These are phyloP conservation scores for Atrichornis clamosus DNA, from an alignment of 2,113 vertebrate genomes.

Conservation along the genomic window DNA sequence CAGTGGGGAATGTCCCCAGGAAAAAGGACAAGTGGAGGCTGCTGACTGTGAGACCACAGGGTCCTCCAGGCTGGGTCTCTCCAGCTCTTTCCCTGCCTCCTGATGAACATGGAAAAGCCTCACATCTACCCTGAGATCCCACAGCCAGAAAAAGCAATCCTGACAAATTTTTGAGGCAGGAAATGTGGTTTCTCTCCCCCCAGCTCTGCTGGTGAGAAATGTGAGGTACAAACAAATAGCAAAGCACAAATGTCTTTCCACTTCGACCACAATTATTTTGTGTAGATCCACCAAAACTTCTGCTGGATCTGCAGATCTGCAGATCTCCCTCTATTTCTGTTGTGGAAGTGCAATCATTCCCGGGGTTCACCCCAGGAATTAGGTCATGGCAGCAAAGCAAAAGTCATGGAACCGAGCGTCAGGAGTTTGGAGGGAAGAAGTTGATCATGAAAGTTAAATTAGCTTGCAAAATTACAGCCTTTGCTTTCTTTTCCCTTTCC, in stretches of 20 bases:
- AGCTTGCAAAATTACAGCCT: neutral
- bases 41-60: accelerated
- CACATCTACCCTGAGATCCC: neutral
- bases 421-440: neutral
- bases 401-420: neutral
- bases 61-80: neutral
- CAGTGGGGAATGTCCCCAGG: neutral
- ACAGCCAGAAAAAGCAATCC: neutral
- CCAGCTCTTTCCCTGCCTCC: neutral
- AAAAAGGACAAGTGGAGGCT: neutral
- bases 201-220: neutral
- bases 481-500: neutral
- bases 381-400: neutral
- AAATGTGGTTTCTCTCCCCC: neutral
- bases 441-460: neutral
- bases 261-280: neutral
- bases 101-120: neutral
- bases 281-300: neutral
- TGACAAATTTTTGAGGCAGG: neutral
- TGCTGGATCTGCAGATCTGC: neutral
- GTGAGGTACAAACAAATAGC: neutral
- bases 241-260: neutral
- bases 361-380: neutral
- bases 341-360: neutral
- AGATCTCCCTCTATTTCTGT: neutral